Evolutionary conservation across 2,888 invertebrate species (phyloP).

Genomic region (Chrysomela aeneicollis): DNA sequence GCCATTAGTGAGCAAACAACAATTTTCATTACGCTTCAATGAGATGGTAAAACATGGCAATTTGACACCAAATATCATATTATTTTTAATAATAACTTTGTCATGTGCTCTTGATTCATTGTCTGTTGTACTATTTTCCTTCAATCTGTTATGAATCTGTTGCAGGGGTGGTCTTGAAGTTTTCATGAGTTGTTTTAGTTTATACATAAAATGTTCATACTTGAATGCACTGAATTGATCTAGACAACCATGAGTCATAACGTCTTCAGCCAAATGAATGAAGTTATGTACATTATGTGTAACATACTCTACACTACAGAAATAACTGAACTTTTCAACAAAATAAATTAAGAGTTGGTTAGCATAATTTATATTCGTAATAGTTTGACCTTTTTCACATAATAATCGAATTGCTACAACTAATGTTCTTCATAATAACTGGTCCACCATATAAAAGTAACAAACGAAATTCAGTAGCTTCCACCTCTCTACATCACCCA

Average conservation of each 20-base stretch:
- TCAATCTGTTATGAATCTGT: constrained; percentile 3
- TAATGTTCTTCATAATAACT: neutral
- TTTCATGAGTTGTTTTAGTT: neutral
- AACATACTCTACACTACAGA: constrained; percentile 1
- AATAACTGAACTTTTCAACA: neutral
- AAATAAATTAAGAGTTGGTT: constrained; percentile 7
- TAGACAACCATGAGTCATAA: neutral
- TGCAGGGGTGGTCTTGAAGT: neutral
- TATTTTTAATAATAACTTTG: neutral
- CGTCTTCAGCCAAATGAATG: constrained; percentile 11
- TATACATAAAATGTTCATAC: neutral
- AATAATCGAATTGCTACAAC: constrained; percentile 8
- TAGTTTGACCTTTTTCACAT: neutral
- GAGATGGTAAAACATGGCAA: neutral
- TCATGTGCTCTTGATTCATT: neutral
- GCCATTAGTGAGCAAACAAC: neutral
- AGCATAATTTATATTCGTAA: constrained; percentile 6
- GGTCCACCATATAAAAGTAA: neutral
- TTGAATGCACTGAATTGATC: neutral
- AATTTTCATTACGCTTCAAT: constrained; percentile 1
- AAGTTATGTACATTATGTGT: constrained; percentile 10
- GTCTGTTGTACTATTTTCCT: neutral
- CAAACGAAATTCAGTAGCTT: neutral
- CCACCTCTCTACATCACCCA: neutral
- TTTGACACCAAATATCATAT: neutral